Evolutionary conservation across 2,888 invertebrate genomes (phyloP).

Genomic region (Nebria brevicollis): DNA sequence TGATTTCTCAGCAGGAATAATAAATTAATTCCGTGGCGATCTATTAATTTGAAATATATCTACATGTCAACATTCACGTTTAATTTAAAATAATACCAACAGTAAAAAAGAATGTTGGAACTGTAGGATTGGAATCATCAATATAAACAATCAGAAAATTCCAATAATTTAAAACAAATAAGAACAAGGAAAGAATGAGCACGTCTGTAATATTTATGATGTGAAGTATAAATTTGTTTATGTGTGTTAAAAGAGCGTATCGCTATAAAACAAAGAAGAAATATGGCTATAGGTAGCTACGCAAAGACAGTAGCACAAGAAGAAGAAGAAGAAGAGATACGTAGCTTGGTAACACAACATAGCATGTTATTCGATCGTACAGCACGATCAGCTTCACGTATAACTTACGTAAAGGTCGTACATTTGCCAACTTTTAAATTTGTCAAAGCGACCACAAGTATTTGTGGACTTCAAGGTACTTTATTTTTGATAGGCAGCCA

Average conservation of each 20-base stretch:
- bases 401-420: constrained; percentile 34
- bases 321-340: background rate
- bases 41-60: no score
- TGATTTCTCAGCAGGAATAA: no score
- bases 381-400: constrained; percentile 16
- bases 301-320: background rate
- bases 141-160: no score
- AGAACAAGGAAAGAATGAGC: no score
- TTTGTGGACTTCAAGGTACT: constrained; percentile 39
- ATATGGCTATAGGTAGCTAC: background rate
- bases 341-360: background rate
- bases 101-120: no score
- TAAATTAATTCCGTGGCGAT: no score
- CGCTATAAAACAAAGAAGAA: background rate
- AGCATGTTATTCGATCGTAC: constrained; percentile 2
- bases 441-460: constrained; percentile 33
- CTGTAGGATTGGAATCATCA: no score
- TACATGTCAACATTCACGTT: no score
- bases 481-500: constrained; percentile 42
- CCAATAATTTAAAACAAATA: no score
- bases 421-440: constrained; percentile 37
- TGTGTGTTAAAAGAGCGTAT: constrained; percentile 1
- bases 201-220: background rate
- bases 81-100: no score
- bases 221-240: constrained; percentile 1